These are phyloP conservation scores for Nomada hirtipes DNA, from an alignment of 2,888 invertebrate genomes.

Conservation along the genomic window DNA sequence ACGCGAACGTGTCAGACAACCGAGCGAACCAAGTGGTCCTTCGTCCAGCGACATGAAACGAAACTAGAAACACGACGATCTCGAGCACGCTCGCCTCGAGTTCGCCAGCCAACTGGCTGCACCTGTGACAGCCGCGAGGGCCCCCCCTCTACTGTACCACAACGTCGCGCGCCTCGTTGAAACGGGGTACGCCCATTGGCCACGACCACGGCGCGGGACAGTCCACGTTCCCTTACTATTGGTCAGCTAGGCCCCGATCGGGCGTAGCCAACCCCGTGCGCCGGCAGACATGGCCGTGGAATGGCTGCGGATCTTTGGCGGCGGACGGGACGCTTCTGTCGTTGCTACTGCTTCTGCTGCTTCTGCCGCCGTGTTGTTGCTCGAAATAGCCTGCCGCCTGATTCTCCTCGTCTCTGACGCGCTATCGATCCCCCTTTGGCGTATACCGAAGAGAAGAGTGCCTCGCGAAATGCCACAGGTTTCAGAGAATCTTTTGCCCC, in stretches of 20 bases:
- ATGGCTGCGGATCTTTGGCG: constrained; percentile 77
- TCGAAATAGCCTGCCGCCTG: constrained; percentile 61
- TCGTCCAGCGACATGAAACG: constrained; percentile 39
- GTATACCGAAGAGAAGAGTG: constrained; percentile 58
- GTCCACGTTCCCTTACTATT: constrained; percentile 63
- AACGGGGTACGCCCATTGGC: constrained; percentile 70
- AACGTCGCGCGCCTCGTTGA: constrained; percentile 61
- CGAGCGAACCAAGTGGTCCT: constrained; percentile 15
- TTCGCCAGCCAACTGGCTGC: constrained; percentile 82
- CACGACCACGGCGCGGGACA: constrained; percentile 66
- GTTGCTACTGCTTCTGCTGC: constrained; percentile 70
- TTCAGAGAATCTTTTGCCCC: constrained; percentile 70
- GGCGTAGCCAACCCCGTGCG: constrained; percentile 73
- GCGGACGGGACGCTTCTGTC: constrained; percentile 59
- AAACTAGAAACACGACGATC: constrained; percentile 62
- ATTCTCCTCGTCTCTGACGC: constrained; percentile 65
- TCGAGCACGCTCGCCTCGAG: constrained; percentile 80
- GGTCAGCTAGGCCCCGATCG: constrained; percentile 60
- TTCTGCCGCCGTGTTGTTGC: constrained; percentile 65
- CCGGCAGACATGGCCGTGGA: constrained; percentile 77
- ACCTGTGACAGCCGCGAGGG: constrained; percentile 77
- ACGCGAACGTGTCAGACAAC: background rate
- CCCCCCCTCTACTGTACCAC: constrained; percentile 69
- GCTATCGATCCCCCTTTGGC: constrained; percentile 70
- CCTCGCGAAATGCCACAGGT: constrained; percentile 76